phyloP scores from a whole-genome alignment of 2,797 vertebrate genomes.

The Sebastes steindachneri region DNA sequence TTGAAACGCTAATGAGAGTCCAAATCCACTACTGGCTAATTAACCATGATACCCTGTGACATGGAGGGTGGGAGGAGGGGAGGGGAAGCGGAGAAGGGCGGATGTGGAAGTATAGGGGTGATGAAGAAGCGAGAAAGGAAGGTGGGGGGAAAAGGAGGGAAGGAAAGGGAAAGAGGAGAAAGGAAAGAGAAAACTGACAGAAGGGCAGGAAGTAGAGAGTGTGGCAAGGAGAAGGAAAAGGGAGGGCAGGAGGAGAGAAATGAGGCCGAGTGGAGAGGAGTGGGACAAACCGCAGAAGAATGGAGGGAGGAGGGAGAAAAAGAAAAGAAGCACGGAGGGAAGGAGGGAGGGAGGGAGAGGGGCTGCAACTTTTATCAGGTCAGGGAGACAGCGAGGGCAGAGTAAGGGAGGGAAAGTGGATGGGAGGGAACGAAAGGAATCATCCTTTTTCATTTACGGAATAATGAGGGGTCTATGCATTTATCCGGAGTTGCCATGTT shows the following conservation, averaged over 20 bases:
- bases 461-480: conserved; percentile 64
- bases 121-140: not conserved
- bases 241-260: conserved; percentile 4
- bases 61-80: conserved; percentile 42
- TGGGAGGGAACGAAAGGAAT: conserved; percentile 14
- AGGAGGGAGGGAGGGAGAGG: not conserved
- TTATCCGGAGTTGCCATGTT: conserved; percentile 60
- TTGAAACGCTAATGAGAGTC: conserved; percentile 75
- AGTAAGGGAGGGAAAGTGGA: conserved; percentile 19
- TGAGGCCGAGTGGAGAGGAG: not conserved
- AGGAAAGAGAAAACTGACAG: not conserved
- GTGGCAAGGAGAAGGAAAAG: not conserved
- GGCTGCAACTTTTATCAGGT: conserved; percentile 56
- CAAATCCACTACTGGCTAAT: conserved; percentile 77
- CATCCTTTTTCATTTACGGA: conserved; percentile 59
- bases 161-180: not conserved
- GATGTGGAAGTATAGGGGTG: not conserved
- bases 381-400: conserved; percentile 29
- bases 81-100: not conserved
- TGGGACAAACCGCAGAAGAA: conserved; percentile 19
- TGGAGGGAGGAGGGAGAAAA: conserved; percentile 1
- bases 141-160: not conserved
- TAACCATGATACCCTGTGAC: conserved; percentile 78
- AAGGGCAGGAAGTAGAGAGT: not conserved
- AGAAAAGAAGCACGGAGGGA: not conserved